Base-by-base conservation (phyloP, 2,888 invertebrate species). In the Drosophila demipolita region DNA sequence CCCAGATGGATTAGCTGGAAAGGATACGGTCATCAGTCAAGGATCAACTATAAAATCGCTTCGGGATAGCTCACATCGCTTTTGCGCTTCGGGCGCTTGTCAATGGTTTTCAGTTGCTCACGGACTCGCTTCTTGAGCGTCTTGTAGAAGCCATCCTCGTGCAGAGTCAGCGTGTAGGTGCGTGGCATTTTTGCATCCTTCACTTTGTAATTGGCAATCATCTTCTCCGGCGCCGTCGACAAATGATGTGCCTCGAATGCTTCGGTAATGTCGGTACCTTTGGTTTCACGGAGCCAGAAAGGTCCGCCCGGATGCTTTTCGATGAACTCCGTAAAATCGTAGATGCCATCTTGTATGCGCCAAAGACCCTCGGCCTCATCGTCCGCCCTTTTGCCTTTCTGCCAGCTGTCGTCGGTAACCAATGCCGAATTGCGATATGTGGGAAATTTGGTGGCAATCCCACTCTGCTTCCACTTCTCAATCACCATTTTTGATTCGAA, bases 221-320 rank as follows among this genome's bases (percentile, higher is more conserved):
- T 87, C 78, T 94, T 94, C 82, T 95, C 94, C 0, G 96, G 95
- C 1, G 93, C 92, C 2, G 93, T 92, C 7, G 94, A 94, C 48
- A 97, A 87, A 91, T 97, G 97, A 91, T 97, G 96, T 0, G 94
- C 92, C 94, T 97, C 96, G 85, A 97, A 97, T 8, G 95, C 95
- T 93, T 97, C 97, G 0, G 97, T 97, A 67, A 97, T 96, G 83
- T 97, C 97, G 1, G 95, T 96, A 0, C 96, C 97, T 94, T 96
- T 95, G 1, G 96, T 95, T 54, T 96, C 93, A 40, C 93, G 93
- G 59, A 97, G 89, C 97, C 97, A 97, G 90, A 96, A 96, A 0
- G 94, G 87, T 1, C 98, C 97, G 40, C 98, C 98, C 0, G 99
- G 99, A 94, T 99, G 99, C 53, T 94, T 94, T 5, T 95, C 92